These are phyloP conservation scores for Chaunax sp. DNA, from an alignment of 2,797 vertebrate species.

Conservation along the genomic window DNA sequence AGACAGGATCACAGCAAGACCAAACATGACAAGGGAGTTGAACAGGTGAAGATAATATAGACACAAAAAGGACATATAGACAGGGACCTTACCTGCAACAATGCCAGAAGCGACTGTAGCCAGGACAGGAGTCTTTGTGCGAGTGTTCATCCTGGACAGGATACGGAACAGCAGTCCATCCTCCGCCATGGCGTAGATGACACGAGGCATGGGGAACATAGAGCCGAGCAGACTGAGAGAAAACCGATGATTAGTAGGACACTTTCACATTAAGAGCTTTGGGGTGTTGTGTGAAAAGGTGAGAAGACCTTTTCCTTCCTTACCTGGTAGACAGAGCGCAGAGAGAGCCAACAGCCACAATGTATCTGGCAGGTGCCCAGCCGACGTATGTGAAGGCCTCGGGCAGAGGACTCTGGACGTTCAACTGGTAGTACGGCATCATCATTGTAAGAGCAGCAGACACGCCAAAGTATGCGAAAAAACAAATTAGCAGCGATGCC, in stretches of 20 bases:
- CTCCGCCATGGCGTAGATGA: conserved; percentile 97
- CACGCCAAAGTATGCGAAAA: conserved; percentile 95
- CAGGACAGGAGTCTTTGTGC: conserved; percentile 91
- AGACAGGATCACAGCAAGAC: too few relatives aligned
- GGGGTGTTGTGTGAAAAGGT: neutral
- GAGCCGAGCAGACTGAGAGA: conserved; percentile 90
- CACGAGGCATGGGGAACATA: conserved; percentile 98
- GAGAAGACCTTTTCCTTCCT: neutral
- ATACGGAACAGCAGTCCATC: conserved; percentile 92
- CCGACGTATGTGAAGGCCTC: conserved; percentile 90
- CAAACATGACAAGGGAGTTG: conserved; percentile 9
- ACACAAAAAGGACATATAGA: neutral
- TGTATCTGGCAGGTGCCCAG: conserved; percentile 92
- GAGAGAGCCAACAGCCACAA: conserved; percentile 92
- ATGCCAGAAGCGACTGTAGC: conserved; percentile 91
- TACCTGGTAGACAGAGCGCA: conserved; percentile 98
- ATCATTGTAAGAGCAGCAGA: conserved; percentile 95
- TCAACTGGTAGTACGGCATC: conserved; percentile 94
- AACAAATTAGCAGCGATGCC: conserved; percentile 93
- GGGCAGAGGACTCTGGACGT: conserved; percentile 90
- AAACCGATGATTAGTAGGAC: conserved; percentile 8
- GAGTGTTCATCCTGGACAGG: conserved; percentile 86
- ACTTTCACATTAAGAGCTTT: neutral
- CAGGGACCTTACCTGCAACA: conserved; percentile 83
- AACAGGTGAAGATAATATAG: neutral